A percentile compares a stretch with the other conserved stretches of the same genome.
Conservation (phyloP, 2,797 vertebrate species). For the Bryconaethiops microstoma region DNA sequence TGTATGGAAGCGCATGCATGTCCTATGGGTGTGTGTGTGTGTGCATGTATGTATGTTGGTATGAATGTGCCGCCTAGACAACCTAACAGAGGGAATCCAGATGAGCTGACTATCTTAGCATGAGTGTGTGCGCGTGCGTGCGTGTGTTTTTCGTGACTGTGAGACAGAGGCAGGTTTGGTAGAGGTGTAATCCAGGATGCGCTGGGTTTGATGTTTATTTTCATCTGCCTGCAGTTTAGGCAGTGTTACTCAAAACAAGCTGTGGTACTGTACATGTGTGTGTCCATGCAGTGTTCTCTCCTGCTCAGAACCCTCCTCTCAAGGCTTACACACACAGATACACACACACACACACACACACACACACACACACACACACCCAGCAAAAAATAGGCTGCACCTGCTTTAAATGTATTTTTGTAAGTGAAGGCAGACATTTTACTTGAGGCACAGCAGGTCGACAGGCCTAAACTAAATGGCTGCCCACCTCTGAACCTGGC, state of each 20-base stretch:
- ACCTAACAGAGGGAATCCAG: conserved; percentile 28
- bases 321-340: conserved; percentile 10
- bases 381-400: conserved; percentile 45
- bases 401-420: conserved; percentile 59
- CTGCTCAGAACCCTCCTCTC: conserved; percentile 43
- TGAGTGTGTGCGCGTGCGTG: conserved; percentile 18
- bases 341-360: background rate
- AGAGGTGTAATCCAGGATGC: conserved; percentile 30
- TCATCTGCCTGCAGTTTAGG: conserved; percentile 47
- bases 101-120: conserved; percentile 31
- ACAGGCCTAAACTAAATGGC: conserved; percentile 47
- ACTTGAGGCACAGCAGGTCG: conserved; percentile 49
- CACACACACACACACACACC: background rate
- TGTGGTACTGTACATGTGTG: conserved; percentile 47
- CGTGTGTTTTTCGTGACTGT: conserved; percentile 18
- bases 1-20: conserved; percentile 46
- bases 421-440: conserved; percentile 58
- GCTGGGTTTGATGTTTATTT: conserved; percentile 37
- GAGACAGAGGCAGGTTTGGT: conserved; percentile 43
- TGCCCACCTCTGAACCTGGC: conserved; percentile 54
- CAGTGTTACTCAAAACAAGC: conserved; percentile 43
- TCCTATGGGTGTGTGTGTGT: conserved; percentile 32
- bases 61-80: conserved; percentile 11
- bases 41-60: conserved; percentile 18
- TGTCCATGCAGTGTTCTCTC: conserved; percentile 40